Evolutionary conservation across 1,140 invertebrate species (phyloP).

Genomic region (Lordiphosa mommai): DNA sequence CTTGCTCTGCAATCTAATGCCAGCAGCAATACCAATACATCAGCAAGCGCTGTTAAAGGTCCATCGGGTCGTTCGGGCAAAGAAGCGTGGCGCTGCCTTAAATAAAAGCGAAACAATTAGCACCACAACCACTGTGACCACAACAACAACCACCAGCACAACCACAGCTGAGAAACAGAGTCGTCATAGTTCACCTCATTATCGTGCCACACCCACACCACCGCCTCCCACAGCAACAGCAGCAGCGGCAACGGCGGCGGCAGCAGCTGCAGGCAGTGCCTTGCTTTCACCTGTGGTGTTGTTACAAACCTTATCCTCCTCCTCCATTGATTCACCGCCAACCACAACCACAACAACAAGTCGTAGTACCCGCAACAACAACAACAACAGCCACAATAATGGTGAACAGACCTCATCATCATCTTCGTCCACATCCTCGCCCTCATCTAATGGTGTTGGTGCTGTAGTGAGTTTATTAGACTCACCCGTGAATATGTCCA

Average conservation of each 20-base stretch:
- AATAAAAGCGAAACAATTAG: conserved; percentile 28
- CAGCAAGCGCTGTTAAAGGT: conserved; percentile 30
- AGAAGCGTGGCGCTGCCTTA: conserved; percentile 59
- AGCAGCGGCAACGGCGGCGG: conserved; percentile 17
- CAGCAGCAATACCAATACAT: conserved; percentile 24
- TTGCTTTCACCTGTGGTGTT: conserved; percentile 56
- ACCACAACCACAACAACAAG: conserved; percentile 7
- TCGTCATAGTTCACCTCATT: conserved; percentile 54
- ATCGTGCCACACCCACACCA: conserved; percentile 52
- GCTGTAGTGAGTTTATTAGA: conserved; percentile 45
- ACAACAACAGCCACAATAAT: conserved; percentile 22
- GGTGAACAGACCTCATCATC: conserved; percentile 48
- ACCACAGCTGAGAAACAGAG: conserved; percentile 43
- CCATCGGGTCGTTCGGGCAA: conserved; percentile 67
- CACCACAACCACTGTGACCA: background rate
- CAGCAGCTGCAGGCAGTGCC: conserved; percentile 16
- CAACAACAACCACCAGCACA: conserved; percentile 12
- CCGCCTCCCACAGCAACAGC: conserved; percentile 23
- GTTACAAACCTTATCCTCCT: conserved; percentile 58
- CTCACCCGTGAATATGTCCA: conserved; percentile 66
- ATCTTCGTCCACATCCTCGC: conserved; percentile 51
- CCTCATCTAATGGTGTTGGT: conserved; percentile 32
- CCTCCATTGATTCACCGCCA: conserved; percentile 52
- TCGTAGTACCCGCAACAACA: conserved; percentile 41
- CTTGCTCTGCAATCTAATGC: conserved; percentile 19